Evolutionary conservation across 2,113 vertebrate species (phyloP), one percentile per base, ranked within the genome.

Genomic region (Deroptyus accipitrinus): DNA sequence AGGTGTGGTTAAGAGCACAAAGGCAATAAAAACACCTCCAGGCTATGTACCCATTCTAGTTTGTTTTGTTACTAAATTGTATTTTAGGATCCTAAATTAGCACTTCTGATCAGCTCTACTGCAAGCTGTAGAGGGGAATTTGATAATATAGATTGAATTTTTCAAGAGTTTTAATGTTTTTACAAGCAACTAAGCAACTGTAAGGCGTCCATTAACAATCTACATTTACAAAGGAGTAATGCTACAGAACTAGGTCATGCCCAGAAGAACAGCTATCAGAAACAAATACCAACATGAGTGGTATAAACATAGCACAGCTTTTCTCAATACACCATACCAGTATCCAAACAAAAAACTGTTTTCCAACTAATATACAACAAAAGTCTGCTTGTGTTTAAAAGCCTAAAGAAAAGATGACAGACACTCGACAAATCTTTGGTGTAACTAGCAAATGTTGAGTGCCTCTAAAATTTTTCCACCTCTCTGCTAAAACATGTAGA

Each of bases 21-120:
- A 90, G 81, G 94, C 92, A 95, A 95, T 92, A 96, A 94, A 97
- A 97, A 96, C 74, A 92, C 90, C 97, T 72, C 30, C 16, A 81
- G 96, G 95, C 97, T 96, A 92, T 61, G 55, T 37, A 94, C 86
- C 92, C 78, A 41, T 81, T 84, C 94, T 87, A 37, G 20, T 88
- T 68, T 54, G 94, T 22, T 84, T 82, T 84, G 83, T 39, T 82
- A 86, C 86, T 93, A 54, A 92, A 90, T 44, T 77, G 59, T 76
- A 75, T 70, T 83, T 86, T 42, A 85, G 72, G 63, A 94, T 88
- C 62, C 57, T 84, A 82, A 88, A 92, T 76, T 48, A 91, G 81
- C 42, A 17, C 83, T 69, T 92, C 86, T 95, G 87, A 95, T 77
- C 73, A 67, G 33, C 41, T 59, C 61, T 49, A 37, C 73, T 41